phyloP scores from a whole-genome alignment of 2,797 vertebrate species.

The Lagocephalus sceleratus region DNA sequence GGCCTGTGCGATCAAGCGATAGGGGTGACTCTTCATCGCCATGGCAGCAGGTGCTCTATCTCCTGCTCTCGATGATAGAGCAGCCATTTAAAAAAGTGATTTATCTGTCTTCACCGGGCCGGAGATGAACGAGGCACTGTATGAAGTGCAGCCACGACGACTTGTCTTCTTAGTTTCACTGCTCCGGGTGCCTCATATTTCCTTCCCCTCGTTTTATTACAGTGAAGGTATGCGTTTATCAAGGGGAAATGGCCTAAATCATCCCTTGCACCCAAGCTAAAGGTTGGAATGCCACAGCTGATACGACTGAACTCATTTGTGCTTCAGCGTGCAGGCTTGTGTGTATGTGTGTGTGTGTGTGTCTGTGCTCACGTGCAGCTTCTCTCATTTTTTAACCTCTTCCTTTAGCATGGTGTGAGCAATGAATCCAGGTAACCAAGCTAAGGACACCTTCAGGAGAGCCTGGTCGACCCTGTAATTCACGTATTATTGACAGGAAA shows the following conservation, averaged over 20 bases:
- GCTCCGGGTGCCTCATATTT: slow-evolving; percentile 67
- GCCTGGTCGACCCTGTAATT: too few relatives aligned
- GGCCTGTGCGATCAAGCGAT: slow-evolving; percentile 40
- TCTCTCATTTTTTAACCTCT: slow-evolving; percentile 9
- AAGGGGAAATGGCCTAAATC: slow-evolving; percentile 59
- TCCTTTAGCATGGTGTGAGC: slow-evolving; percentile 8
- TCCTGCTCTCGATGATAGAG: slow-evolving; percentile 67
- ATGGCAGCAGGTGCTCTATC: slow-evolving; percentile 57
- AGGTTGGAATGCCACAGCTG: slow-evolving; percentile 63
- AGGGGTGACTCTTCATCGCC: slow-evolving; percentile 58
- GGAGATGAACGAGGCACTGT: slow-evolving; percentile 61
- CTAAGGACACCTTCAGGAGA: slow-evolving; percentile 6
- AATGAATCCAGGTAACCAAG: slow-evolving; percentile 18
- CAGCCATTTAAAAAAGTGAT: slow-evolving; percentile 67
- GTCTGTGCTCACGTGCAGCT: slow-evolving; percentile 23
- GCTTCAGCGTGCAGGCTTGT: slow-evolving; percentile 42
- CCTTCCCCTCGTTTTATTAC: slow-evolving; percentile 54
- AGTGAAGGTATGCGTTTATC: slow-evolving; percentile 66
- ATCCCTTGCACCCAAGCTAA: slow-evolving; percentile 49
- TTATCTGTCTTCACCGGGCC: slow-evolving; percentile 67
- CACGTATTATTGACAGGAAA: slow-evolving; percentile 15
- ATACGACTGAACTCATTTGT: slow-evolving; percentile 55
- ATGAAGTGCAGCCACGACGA: slow-evolving; percentile 44
- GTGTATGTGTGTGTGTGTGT: slow-evolving; percentile 32
- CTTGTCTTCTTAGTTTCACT: slow-evolving; percentile 48